Evolutionary conservation across 1,140 invertebrate species (phyloP).

Genomic region (Lordiphosa clarofinis): DNA sequence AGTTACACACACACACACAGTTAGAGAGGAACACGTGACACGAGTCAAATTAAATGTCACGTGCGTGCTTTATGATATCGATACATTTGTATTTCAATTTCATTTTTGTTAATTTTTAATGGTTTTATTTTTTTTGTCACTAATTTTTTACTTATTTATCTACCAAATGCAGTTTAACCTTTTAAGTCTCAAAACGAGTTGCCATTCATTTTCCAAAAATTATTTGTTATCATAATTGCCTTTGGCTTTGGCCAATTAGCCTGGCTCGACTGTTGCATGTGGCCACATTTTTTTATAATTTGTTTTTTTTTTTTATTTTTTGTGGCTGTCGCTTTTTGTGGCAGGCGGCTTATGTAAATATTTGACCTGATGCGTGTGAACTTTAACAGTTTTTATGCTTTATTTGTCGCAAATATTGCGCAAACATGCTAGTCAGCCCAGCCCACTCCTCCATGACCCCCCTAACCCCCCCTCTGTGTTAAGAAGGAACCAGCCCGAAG

Average conservation of each 20-base stretch:
- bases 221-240: slow-evolving; percentile 37
- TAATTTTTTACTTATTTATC: slow-evolving; percentile 1
- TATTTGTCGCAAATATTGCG: slow-evolving; percentile 78
- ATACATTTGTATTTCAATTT: too few species aligned
- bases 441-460: not conserved
- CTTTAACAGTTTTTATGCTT: slow-evolving; percentile 79
- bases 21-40: slow-evolving; percentile 38
- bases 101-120: too few species aligned
- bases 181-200: slow-evolving; percentile 57
- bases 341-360: slow-evolving; percentile 65
- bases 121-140: too few species aligned
- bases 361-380: slow-evolving; percentile 76
- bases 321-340: slow-evolving; percentile 27
- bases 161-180: slow-evolving; percentile 66
- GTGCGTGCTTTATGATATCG: too few species aligned
- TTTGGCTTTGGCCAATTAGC: slow-evolving; percentile 48
- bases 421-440: slow-evolving; percentile 42
- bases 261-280: slow-evolving; percentile 36
- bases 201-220: slow-evolving; percentile 30
- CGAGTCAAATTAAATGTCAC: slow-evolving; percentile 4
- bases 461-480: too few species aligned
- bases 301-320: slow-evolving; percentile 16
- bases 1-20: slow-evolving; percentile 29
- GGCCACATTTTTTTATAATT: slow-evolving; percentile 15
- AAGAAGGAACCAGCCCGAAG: not conserved